Conservation (phyloP, 1,140 invertebrate genomes). For the Drosophila gunungcola region DNA sequence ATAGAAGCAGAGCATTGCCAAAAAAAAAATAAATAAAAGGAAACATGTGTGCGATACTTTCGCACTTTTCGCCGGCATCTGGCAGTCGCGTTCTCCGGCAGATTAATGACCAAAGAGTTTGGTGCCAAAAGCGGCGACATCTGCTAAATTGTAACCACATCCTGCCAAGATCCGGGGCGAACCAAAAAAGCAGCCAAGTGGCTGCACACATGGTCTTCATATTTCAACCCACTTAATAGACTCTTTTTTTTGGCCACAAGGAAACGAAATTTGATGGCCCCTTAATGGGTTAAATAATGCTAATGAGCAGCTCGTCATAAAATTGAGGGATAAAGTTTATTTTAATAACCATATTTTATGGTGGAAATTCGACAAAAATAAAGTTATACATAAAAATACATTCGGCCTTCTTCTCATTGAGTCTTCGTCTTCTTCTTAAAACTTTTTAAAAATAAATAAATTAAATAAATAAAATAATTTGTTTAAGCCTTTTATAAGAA, state of each 20-base stretch:
- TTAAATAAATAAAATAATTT: background rate
- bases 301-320: conserved; percentile 1
- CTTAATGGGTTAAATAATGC: conserved; percentile 6
- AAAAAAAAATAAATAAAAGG: conserved; percentile 28
- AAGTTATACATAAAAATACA: too few relatives aligned
- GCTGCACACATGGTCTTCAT: conserved; percentile 16
- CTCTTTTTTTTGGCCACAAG: conserved; percentile 1
- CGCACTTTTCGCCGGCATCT: conserved; percentile 38
- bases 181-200: background rate
- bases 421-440: too few relatives aligned
- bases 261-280: background rate
- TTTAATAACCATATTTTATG: background rate
- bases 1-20: conserved; percentile 12
- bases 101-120: conserved; percentile 40
- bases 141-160: conserved; percentile 14
- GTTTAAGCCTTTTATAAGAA: background rate
- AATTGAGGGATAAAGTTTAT: too few relatives aligned
- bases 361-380: too few relatives aligned
- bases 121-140: conserved; percentile 39
- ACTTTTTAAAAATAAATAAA: too few relatives aligned
- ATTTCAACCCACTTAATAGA: conserved; percentile 13
- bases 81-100: conserved; percentile 31
- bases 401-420: too few relatives aligned
- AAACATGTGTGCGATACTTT: conserved; percentile 59
- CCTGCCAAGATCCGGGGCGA: conserved; percentile 1